Conservation (phyloP, 2,113 vertebrate species). For the Neotragus pygmaeus region DNA sequence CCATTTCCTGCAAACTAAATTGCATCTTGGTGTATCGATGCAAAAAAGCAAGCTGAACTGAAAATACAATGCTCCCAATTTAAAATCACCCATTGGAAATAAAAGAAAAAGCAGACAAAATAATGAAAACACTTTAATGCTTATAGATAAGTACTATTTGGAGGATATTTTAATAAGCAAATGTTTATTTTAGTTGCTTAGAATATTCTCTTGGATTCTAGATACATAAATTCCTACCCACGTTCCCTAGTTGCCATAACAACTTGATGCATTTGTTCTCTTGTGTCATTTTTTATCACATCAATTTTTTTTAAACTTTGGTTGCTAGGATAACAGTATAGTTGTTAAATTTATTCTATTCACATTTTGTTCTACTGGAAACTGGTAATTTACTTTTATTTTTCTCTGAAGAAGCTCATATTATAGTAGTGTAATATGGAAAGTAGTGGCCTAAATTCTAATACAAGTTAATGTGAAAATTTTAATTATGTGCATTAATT, state of each 20-base stretch:
- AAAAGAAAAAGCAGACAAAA: slow-evolving; percentile 61
- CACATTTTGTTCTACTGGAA: slow-evolving; percentile 67
- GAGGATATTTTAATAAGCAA: slow-evolving; percentile 78
- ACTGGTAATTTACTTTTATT: slow-evolving; percentile 69
- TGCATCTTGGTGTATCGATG: slow-evolving; percentile 33
- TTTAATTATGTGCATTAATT: slow-evolving; percentile 47
- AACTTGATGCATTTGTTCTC: slow-evolving; percentile 80
- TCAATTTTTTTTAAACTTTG: slow-evolving; percentile 57
- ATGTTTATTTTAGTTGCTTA: slow-evolving; percentile 80
- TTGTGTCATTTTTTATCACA: slow-evolving; percentile 79
- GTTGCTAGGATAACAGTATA: slow-evolving; percentile 75
- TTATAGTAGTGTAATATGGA: slow-evolving; percentile 50
- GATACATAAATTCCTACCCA: slow-evolving; percentile 82
- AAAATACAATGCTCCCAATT: slow-evolving; percentile 60
- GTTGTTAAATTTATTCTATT: slow-evolving; percentile 79
- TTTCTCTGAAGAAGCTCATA: slow-evolving; percentile 54
- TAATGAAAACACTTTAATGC: slow-evolving; percentile 69
- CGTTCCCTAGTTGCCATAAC: slow-evolving; percentile 82
- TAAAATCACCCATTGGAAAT: slow-evolving; percentile 64
- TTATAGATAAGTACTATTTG: slow-evolving; percentile 78
- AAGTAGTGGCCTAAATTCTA: slow-evolving; percentile 44
- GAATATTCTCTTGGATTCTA: slow-evolving; percentile 71
- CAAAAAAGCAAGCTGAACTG: slow-evolving; percentile 57
- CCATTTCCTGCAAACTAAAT: slow-evolving; percentile 57
- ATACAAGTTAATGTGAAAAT: slow-evolving; percentile 48